Percentiles rank a stretch among this genome's conserved stretches.
Conservation (phyloP, 2,797 vertebrate genomes). For the Amniataba percoides region DNA sequence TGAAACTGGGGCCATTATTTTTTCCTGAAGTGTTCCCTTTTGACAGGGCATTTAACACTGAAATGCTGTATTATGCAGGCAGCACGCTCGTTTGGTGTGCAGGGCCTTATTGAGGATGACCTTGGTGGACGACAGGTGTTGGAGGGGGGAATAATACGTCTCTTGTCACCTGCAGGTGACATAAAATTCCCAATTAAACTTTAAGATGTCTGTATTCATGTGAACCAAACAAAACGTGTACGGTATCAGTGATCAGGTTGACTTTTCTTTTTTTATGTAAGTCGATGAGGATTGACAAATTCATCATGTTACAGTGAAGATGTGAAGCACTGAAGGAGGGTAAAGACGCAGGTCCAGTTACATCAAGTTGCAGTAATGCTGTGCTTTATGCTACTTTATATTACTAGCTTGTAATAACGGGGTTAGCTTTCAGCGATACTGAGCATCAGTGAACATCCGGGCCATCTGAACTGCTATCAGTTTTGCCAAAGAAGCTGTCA, state of each 20-base stretch:
- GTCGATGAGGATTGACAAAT: slow-evolving; percentile 32
- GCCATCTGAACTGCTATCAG: neutral
- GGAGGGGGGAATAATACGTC: slow-evolving; percentile 73
- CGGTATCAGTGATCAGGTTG: slow-evolving; percentile 48
- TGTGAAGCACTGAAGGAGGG: slow-evolving; percentile 10
- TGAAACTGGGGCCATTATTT: slow-evolving; percentile 42
- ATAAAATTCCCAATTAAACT: slow-evolving; percentile 84
- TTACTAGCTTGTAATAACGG: neutral
- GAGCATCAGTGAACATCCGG: neutral
- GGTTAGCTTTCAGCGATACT: neutral
- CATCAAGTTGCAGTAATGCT: neutral
- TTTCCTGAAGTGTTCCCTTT: slow-evolving; percentile 52
- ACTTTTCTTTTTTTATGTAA: slow-evolving; percentile 15
- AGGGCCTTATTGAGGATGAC: slow-evolving; percentile 68
- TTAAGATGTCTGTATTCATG: slow-evolving; percentile 73
- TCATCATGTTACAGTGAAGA: slow-evolving; percentile 33
- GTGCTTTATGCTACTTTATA: neutral
- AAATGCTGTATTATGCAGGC: slow-evolving; percentile 65
- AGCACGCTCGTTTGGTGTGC: slow-evolving; percentile 35
- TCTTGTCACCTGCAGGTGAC: slow-evolving; percentile 76
- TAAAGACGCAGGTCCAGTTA: no score
- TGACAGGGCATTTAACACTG: slow-evolving; percentile 72
- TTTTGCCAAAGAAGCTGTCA: no score
- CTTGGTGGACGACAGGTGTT: slow-evolving; percentile 84
- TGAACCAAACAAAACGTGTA: slow-evolving; percentile 72